These are phyloP conservation scores for Diloba caeruleocephala DNA, from an alignment of 2,888 invertebrate genomes.

Conservation along the genomic window DNA sequence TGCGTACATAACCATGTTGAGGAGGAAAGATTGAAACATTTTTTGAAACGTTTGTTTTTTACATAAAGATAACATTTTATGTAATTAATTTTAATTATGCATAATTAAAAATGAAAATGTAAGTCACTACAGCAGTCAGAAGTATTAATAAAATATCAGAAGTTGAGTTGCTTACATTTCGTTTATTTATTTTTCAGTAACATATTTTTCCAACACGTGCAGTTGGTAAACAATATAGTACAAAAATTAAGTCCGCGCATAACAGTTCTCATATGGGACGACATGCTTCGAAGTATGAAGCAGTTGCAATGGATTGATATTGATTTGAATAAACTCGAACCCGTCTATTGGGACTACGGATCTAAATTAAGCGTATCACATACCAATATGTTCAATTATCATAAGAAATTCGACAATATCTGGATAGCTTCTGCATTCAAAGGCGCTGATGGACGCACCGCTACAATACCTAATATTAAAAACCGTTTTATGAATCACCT, in stretches of 20 bases:
- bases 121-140: too few relatives aligned
- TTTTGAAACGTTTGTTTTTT: too few relatives aligned
- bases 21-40: too few relatives aligned
- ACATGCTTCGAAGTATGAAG: slow-evolving; percentile 91
- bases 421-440: slow-evolving; percentile 96
- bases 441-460: slow-evolving; percentile 90
- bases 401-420: slow-evolving; percentile 89
- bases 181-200: slow-evolving; percentile 70
- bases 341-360: slow-evolving; percentile 92
- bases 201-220: slow-evolving; percentile 91
- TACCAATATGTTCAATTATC: slow-evolving; percentile 65
- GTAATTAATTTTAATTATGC: too few relatives aligned
- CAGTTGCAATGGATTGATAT: slow-evolving; percentile 78
- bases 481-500: slow-evolving; percentile 92
- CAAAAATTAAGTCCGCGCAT: slow-evolving; percentile 83
- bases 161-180: background rate
- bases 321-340: slow-evolving; percentile 87
- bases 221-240: slow-evolving; percentile 83
- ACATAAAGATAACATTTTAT: too few relatives aligned
- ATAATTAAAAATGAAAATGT: too few relatives aligned
- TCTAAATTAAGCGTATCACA: slow-evolving; percentile 64
- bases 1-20: too few relatives aligned
- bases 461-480: slow-evolving; percentile 87
- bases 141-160: background rate
- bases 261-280: slow-evolving; percentile 94